These are phyloP conservation scores for Limanda limanda DNA, from an alignment of 2,113 vertebrate genomes.

Conservation along the genomic window DNA sequence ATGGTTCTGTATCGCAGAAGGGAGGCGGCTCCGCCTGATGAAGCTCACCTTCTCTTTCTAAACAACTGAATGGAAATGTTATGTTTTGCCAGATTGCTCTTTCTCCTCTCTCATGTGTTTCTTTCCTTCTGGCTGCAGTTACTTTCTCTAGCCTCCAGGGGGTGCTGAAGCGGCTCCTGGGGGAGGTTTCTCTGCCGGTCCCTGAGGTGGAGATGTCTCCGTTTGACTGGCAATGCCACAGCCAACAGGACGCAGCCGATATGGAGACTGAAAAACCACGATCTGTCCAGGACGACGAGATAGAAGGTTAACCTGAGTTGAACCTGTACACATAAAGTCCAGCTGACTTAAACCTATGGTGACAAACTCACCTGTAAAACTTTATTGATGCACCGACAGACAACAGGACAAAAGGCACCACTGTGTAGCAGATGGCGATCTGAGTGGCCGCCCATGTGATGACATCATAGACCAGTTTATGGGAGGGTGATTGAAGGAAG, in stretches of 20 bases:
- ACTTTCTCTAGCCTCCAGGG: slow-evolving; percentile 23
- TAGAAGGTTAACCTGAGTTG: too few relatives aligned
- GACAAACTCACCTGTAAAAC: slow-evolving; percentile 82
- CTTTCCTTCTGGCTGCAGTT: slow-evolving; percentile 48
- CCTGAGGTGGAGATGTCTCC: slow-evolving; percentile 82
- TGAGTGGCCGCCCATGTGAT: slow-evolving; percentile 91
- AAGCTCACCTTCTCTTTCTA: slow-evolving; percentile 26
- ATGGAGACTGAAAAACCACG: slow-evolving; percentile 92
- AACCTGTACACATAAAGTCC: not conserved
- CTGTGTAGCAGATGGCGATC: slow-evolving; percentile 93
- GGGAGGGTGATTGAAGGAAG: slow-evolving; percentile 84
- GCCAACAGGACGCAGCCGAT: slow-evolving; percentile 86
- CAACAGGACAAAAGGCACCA: slow-evolving; percentile 94
- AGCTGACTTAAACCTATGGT: too few relatives aligned
- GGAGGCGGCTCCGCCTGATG: slow-evolving; percentile 1
- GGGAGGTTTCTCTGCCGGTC: slow-evolving; percentile 60
- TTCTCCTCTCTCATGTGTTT: slow-evolving; percentile 45
- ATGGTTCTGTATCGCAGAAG: not conserved
- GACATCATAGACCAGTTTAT: slow-evolving; percentile 89
- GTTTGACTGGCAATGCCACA: slow-evolving; percentile 86
- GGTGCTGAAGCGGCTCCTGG: slow-evolving; percentile 56
- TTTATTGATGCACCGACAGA: slow-evolving; percentile 89
- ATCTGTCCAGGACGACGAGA: slow-evolving; percentile 74
- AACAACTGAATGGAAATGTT: slow-evolving; percentile 40
- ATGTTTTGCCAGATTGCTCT: too few relatives aligned